Evolutionary conservation across 2,113 vertebrate genomes (phyloP).

Genomic region (Haemorhous mexicanus): DNA sequence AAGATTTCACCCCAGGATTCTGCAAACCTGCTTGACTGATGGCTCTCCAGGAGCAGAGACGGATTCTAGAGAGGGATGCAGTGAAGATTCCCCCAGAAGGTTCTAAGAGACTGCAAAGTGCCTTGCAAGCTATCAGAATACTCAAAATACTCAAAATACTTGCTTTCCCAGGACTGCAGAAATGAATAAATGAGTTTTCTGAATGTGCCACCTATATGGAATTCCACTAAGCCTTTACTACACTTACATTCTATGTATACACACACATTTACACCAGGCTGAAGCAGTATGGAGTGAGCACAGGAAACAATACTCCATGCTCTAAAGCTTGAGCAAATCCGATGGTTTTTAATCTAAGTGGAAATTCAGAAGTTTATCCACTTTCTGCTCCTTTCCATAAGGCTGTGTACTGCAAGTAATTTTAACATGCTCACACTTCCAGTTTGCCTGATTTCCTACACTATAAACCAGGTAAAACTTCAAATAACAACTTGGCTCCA

Average conservation of each 20-base stretch:
- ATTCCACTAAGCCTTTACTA: neutral
- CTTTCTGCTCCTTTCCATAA: neutral
- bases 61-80: neutral
- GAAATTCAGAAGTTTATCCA: neutral
- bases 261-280: neutral
- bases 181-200: neutral
- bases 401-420: neutral
- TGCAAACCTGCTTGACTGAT: neutral
- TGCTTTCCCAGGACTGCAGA: neutral
- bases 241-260: neutral
- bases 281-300: neutral
- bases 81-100: neutral
- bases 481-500: neutral
- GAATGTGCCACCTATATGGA: neutral
- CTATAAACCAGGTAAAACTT: neutral
- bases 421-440: neutral
- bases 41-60: neutral
- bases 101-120: neutral
- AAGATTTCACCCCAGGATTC: neutral
- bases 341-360: neutral
- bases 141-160: neutral
- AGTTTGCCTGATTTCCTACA: neutral
- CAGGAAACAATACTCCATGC: neutral
- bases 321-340: neutral
- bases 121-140: neutral